These are phyloP conservation scores for Scaptomyza reducta DNA, from an alignment of 2,888 invertebrate species.

Conservation along the genomic window DNA sequence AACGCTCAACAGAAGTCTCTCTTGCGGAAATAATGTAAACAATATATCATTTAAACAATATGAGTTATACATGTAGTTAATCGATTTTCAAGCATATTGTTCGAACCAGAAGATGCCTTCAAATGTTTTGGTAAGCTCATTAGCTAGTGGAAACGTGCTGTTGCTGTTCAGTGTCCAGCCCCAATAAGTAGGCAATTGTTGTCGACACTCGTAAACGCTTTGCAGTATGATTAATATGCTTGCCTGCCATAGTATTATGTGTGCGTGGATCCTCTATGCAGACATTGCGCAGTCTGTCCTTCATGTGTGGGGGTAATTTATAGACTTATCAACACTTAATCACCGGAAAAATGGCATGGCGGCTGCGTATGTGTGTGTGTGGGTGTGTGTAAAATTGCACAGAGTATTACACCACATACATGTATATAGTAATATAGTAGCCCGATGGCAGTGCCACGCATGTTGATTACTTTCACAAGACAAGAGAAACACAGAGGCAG, in stretches of 20 bases:
- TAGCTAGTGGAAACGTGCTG: conserved; percentile 19
- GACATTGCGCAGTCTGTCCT: conserved; percentile 55
- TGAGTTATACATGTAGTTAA: conserved; percentile 15
- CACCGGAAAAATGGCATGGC: conserved; percentile 75
- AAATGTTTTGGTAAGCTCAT: conserved; percentile 35
- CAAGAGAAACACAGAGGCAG: conserved; percentile 15
- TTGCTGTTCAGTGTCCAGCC: conserved; percentile 5
- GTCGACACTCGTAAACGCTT: conserved; percentile 48
- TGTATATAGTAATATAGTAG: conserved; percentile 14
- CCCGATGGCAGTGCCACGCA: conserved; percentile 61
- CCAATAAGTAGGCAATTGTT: conserved; percentile 60
- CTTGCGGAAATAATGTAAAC: neutral
- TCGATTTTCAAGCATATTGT: conserved; percentile 31
- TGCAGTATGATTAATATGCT: conserved; percentile 70
- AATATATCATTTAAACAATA: conserved; percentile 24
- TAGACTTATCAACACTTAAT: conserved; percentile 80
- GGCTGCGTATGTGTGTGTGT: conserved; percentile 2
- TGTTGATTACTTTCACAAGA: conserved; percentile 67
- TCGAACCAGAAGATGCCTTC: neutral
- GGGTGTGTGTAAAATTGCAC: conserved; percentile 57
- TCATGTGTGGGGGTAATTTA: conserved; percentile 69
- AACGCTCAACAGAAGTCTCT: neutral
- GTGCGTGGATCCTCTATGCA: conserved; percentile 14
- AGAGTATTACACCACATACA: conserved; percentile 32
- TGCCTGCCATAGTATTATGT: conserved; percentile 7